These are phyloP conservation scores for Mongoloraphidia duomilia DNA, from an alignment of 2,888 invertebrate genomes.

Conservation along the genomic window DNA sequence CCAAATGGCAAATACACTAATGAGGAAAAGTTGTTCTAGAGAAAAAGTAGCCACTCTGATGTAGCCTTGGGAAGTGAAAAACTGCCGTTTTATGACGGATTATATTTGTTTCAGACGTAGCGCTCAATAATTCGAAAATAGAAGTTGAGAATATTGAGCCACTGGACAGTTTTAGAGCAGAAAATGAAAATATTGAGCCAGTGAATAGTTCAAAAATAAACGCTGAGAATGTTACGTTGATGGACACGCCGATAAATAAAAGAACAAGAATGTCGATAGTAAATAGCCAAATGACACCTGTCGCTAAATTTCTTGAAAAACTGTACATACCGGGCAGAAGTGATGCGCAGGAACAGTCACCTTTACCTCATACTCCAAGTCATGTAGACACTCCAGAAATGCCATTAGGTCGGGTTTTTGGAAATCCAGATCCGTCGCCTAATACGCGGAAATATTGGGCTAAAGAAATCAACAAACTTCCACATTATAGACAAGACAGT, in stretches of 20 bases:
- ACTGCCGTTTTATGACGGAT: too few relatives aligned
- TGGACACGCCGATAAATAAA: too few relatives aligned
- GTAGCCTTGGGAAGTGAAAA: too few relatives aligned
- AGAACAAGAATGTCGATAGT: neutral
- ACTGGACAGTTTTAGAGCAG: too few relatives aligned
- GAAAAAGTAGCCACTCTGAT: too few relatives aligned
- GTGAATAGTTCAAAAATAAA: too few relatives aligned
- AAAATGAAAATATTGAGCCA: too few relatives aligned
- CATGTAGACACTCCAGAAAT: slow-evolving; percentile 38
- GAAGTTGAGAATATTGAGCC: too few relatives aligned
- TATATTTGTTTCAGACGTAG: too few relatives aligned
- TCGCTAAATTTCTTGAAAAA: slow-evolving; percentile 25
- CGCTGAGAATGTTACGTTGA: too few relatives aligned
- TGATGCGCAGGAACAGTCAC: slow-evolving; percentile 18
- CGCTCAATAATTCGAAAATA: too few relatives aligned
- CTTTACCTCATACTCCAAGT: slow-evolving; percentile 28
- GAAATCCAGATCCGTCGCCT: slow-evolving; percentile 32
- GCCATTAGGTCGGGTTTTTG: slow-evolving; percentile 36
- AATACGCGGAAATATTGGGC: slow-evolving; percentile 34
- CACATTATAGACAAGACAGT: slow-evolving; percentile 28
- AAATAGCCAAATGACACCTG: slow-evolving; percentile 23
- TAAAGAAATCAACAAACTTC: slow-evolving; percentile 33
- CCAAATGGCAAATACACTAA: too few relatives aligned
- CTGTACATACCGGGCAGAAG: slow-evolving; percentile 18
- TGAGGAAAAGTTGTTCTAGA: slow-evolving; percentile 7